phyloP scores from a whole-genome alignment of 2,797 vertebrate species.

The Oryzias sinensis region DNA sequence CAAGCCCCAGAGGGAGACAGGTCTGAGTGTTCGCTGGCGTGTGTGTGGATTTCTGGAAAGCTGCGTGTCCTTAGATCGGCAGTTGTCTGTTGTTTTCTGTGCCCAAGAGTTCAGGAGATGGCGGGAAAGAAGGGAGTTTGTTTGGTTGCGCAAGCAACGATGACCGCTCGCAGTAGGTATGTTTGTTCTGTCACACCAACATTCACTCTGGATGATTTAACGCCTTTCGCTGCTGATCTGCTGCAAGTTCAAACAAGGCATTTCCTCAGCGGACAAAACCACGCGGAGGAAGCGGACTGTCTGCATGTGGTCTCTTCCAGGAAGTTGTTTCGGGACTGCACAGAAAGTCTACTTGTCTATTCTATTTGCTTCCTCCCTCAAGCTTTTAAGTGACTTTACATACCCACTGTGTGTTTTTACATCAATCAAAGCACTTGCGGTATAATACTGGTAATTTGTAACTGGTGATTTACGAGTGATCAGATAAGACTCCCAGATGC shows the following conservation, averaged over 20 bases:
- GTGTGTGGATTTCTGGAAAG: constrained; percentile 25
- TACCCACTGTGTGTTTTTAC: constrained; percentile 3
- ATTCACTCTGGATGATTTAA: constrained; percentile 61
- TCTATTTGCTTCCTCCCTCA: neutral
- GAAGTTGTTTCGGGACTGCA: constrained; percentile 1
- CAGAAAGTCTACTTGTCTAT: neutral
- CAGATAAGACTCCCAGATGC: constrained; percentile 24
- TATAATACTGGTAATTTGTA: constrained; percentile 30
- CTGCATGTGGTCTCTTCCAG: constrained; percentile 1
- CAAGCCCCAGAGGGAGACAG: constrained; percentile 61
- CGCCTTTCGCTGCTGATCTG: constrained; percentile 32
- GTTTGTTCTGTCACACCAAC: constrained; percentile 51
- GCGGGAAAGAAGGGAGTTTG: neutral
- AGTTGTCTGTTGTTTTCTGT: constrained; percentile 9
- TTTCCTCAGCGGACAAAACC: constrained; percentile 15
- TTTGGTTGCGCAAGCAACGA: constrained; percentile 9
- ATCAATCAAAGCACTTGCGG: constrained; percentile 3
- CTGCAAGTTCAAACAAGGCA: constrained; percentile 57
- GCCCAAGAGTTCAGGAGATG: neutral
- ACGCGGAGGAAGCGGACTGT: constrained; percentile 5
- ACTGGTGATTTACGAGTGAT: constrained; percentile 24
- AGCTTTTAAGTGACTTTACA: neutral
- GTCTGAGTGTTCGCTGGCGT: constrained; percentile 26
- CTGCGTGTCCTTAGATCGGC: constrained; percentile 31
- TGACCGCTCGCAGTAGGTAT: constrained; percentile 51